A percentile compares a stretch with the other conserved stretches of the same genome.
phyloP scores from a whole-genome alignment of 2,888 invertebrate species.

The Apamea crenata region DNA sequence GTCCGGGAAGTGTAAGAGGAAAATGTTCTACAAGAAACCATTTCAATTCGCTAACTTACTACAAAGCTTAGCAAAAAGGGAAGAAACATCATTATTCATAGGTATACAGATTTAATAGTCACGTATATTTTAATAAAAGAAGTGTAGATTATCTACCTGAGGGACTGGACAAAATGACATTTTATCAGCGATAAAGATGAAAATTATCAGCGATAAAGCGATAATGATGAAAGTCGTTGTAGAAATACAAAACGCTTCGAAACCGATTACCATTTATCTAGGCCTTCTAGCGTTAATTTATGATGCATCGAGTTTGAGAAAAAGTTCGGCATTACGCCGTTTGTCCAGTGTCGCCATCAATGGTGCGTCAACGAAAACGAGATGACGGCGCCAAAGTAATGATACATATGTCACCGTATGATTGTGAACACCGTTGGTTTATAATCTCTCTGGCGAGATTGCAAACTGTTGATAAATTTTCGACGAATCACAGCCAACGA shows the following conservation, averaged over 20 bases:
- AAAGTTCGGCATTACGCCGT: background rate
- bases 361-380: background rate
- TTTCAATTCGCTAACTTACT: conserved; percentile 11
- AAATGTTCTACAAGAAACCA: conserved; percentile 1
- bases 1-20: background rate
- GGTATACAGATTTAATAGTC: background rate
- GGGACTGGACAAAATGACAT: background rate
- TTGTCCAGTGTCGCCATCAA: background rate
- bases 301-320: background rate
- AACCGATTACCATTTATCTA: background rate
- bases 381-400: background rate
- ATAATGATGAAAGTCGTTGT: background rate
- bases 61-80: background rate
- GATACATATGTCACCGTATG: background rate
- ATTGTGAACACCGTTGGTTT: no score
- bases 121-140: background rate
- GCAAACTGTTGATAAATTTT: no score
- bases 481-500: no score
- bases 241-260: background rate
- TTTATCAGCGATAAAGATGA: no score
- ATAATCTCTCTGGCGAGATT: no score
- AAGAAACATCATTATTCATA: background rate
- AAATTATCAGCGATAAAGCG: background rate
- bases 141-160: background rate
- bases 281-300: background rate